Percentiles rank a stretch among this genome's conserved stretches.
phyloP scores from a whole-genome alignment of 2,797 vertebrate species.

The Triplophysa yarkandensis region DNA sequence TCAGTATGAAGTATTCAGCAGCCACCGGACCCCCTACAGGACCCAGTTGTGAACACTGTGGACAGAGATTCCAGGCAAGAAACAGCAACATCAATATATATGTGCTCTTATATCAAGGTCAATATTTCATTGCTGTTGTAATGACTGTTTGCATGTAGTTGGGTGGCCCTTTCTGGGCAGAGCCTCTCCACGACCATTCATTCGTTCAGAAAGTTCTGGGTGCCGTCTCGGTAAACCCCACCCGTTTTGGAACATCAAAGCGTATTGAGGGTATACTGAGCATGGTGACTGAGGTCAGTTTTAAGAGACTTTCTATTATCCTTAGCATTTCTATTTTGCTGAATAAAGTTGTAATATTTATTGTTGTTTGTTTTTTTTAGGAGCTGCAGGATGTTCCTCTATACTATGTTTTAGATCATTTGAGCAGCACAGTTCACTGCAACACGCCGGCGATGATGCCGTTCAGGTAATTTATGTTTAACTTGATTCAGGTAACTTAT shows the following conservation, averaged over 20 bases:
- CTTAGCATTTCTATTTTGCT: background rate
- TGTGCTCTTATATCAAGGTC: background rate
- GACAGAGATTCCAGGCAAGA: slow-evolving; percentile 86
- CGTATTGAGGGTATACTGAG: slow-evolving; percentile 88
- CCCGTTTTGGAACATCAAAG: slow-evolving; percentile 82
- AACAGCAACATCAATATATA: background rate
- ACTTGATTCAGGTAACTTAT: slow-evolving; percentile 55
- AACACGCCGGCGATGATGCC: slow-evolving; percentile 83
- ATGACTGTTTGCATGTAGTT: slow-evolving; percentile 66
- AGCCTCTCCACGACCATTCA: slow-evolving; percentile 78
- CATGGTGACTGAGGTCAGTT: slow-evolving; percentile 83
- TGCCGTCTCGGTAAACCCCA: slow-evolving; percentile 76
- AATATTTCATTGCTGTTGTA: too few species aligned
- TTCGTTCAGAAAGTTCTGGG: slow-evolving; percentile 83
- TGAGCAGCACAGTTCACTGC: slow-evolving; percentile 87
- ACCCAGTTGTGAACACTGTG: slow-evolving; percentile 83
- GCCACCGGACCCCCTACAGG: slow-evolving; percentile 85
- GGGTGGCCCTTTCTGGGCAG: slow-evolving; percentile 88
- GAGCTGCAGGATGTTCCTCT: slow-evolving; percentile 87
- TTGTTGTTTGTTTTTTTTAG: slow-evolving; percentile 64
- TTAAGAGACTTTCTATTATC: background rate
- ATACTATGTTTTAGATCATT: slow-evolving; percentile 85
- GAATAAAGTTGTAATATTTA: background rate
- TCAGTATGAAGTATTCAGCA: slow-evolving; percentile 85
- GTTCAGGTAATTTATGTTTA: slow-evolving; percentile 66